Base-by-base conservation (phyloP, 2,113 vertebrate genomes). In the Centrocercus urophasianus region DNA sequence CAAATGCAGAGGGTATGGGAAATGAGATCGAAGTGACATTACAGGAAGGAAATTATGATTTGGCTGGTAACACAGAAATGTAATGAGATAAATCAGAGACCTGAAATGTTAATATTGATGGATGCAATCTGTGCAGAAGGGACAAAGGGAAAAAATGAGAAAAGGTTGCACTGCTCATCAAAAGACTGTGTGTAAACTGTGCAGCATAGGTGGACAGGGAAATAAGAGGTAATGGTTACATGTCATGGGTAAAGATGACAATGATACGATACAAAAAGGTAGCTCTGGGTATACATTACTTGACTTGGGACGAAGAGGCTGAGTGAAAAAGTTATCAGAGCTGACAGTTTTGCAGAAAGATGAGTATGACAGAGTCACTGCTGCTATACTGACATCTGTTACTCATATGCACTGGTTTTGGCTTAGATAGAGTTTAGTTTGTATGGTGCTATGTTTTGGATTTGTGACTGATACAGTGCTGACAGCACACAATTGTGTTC, bases 101-200 rank as follows among this genome's bases (percentile, higher is more conserved):
- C 57, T 90, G 92, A 90, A 95, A 95, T 85, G 86, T 93, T 96
- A 96, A 96, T 96, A 93, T 80, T 93, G 90, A 96, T 90, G 77
- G 63, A 88, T 94, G 13, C 61, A 87, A 70, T 91, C 86, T 94
- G 54, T 88, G 67, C 48, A 85, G 86, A 92, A 93, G 66, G 75
- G 74, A 90, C 79, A 93, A 90, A 79, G 70, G 60, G 52, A 12
- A 88, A 77, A 88, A 97, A 94, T 69, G 38, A 84, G 30, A 79
- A 87, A 86, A 85, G 22, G 56, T 28, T 94, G 47, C 16, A 73
- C 8, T 90, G 59, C 73, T 79, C 45, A 75, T 94, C 65, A 78
- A 84, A 92, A 93, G 66, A 45, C 42, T 84, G 34, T 45, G 38
- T 82, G 73, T 47, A 74, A 95, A 54, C 50, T 66, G 73, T 1